phyloP scores from a whole-genome alignment of 2,888 invertebrate genomes.

The Archips xylosteana region DNA sequence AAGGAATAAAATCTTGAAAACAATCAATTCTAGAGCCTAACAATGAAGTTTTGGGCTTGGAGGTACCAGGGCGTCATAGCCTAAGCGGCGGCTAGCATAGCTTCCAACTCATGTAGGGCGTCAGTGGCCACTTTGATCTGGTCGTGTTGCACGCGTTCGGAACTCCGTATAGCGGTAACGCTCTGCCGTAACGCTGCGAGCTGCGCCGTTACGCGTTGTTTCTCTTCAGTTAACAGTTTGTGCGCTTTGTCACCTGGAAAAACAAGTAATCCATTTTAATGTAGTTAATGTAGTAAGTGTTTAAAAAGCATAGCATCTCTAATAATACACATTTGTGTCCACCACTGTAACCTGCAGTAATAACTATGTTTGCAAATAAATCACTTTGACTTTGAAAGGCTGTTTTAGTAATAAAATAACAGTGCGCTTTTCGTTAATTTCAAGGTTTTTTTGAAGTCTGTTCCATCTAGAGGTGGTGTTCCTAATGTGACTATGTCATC shows the following conservation, averaged over 20 bases:
- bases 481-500: too few relatives aligned
- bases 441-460: too few relatives aligned
- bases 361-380: too few relatives aligned
- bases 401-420: too few relatives aligned
- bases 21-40: too few relatives aligned
- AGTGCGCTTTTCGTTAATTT: too few relatives aligned
- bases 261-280: not conserved
- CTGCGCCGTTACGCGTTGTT: conserved; percentile 54
- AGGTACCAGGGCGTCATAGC: conserved; percentile 20
- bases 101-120: conserved; percentile 64
- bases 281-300: too few relatives aligned
- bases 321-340: too few relatives aligned
- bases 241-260: conserved; percentile 63
- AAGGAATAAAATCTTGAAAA: not conserved
- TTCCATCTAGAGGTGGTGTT: too few relatives aligned
- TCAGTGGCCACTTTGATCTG: conserved; percentile 61
- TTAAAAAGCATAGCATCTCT: too few relatives aligned
- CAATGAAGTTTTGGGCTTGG: not conserved
- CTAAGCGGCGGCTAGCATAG: conserved; percentile 57
- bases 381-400: too few relatives aligned
- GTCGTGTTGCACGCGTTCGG: conserved; percentile 59
- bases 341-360: too few relatives aligned
- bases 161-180: conserved; percentile 57
- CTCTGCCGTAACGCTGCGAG: conserved; percentile 58
- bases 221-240: conserved; percentile 63